These are phyloP conservation scores for Peromyscus leucopus DNA, from an alignment of 2,113 vertebrate species.

Conservation along the genomic window DNA sequence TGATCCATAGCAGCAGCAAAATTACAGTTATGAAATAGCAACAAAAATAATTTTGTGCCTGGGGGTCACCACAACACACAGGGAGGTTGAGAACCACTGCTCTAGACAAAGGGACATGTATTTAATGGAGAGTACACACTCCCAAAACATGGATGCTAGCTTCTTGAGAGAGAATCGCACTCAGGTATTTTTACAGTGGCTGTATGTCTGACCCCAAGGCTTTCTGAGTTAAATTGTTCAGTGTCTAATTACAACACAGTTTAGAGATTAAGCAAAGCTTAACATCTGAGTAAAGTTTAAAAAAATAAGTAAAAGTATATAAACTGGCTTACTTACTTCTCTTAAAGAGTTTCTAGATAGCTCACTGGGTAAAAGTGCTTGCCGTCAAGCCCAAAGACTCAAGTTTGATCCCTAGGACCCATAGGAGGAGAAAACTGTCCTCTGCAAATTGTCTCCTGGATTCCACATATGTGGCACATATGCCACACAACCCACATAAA, in stretches of 20 bases:
- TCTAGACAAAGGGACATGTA: not conserved
- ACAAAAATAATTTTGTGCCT: not conserved
- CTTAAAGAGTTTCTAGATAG: not conserved
- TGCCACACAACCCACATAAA: too few species aligned
- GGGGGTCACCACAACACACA: not conserved
- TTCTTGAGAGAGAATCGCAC: not conserved
- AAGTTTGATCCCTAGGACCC: not conserved
- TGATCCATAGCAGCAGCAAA: not conserved
- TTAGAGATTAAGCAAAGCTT: not conserved
- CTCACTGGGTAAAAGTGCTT: not conserved
- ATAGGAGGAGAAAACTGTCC: not conserved
- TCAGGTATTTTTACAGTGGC: not conserved
- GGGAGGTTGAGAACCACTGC: not conserved
- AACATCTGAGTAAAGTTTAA: not conserved
- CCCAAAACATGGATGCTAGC: not conserved
- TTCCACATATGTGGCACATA: not conserved
- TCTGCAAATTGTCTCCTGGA: not conserved
- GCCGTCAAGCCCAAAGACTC: not conserved
- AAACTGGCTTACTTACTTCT: not conserved
- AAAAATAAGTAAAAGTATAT: not conserved
- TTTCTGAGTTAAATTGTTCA: not conserved
- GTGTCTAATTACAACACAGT: not conserved
- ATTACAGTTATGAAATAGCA: not conserved
- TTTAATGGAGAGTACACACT: not conserved
- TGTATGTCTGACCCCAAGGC: not conserved